These are phyloP conservation scores for Spicauda simplicius DNA, from an alignment of 2,888 invertebrate genomes.

Conservation along the genomic window DNA sequence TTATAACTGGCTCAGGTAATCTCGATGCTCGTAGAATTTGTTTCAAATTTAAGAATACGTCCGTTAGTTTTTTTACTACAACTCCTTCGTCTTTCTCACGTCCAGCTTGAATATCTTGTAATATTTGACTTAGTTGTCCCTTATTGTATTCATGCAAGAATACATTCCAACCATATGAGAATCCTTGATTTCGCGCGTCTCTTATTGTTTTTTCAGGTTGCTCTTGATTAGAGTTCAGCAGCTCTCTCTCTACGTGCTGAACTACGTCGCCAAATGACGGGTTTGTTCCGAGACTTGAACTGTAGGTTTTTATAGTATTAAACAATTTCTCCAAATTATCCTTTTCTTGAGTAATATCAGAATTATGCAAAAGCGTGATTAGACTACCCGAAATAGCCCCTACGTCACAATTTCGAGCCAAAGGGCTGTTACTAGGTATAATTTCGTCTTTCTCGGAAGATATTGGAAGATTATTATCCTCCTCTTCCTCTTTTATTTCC, in stretches of 20 bases:
- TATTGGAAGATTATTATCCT: too few relatives aligned
- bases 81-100: too few relatives aligned
- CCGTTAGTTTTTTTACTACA: too few relatives aligned
- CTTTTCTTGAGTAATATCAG: background rate
- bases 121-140: too few relatives aligned
- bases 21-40: too few relatives aligned
- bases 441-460: too few relatives aligned
- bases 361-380: background rate
- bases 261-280: constrained; percentile 4
- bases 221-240: background rate
- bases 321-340: constrained; percentile 13
- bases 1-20: too few relatives aligned
- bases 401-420: background rate
- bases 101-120: too few relatives aligned
- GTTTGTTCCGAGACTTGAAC: background rate
- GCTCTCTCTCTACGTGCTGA: background rate
- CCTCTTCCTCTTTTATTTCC: too few relatives aligned
- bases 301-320: constrained; percentile 1
- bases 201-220: background rate
- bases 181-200: background rate
- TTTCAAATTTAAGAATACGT: too few relatives aligned
- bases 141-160: too few relatives aligned
- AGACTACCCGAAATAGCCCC: background rate
- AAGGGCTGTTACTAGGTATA: background rate
- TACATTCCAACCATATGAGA: background rate